Evolutionary conservation across 2,797 vertebrate genomes (phyloP).

Genomic region (Erithacus rubecula): DNA sequence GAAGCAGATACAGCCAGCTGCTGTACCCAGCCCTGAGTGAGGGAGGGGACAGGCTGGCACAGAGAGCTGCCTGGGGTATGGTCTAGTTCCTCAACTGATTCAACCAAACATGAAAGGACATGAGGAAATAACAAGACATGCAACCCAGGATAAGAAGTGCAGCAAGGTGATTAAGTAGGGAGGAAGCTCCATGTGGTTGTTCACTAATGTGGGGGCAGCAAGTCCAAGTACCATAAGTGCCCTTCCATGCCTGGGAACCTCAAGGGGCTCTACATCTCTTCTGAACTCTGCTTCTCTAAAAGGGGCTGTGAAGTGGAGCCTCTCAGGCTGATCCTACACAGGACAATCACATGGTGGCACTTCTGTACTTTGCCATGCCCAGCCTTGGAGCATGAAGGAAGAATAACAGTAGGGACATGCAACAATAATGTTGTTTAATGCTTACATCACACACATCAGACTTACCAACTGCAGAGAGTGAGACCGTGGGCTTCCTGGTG

Average conservation of each 20-base stretch:
- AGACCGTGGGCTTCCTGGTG: slow-evolving; percentile 90
- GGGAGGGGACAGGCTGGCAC: background rate
- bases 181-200: background rate
- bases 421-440: background rate
- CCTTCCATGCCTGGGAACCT: background rate
- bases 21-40: background rate
- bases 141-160: background rate
- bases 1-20: background rate
- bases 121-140: background rate
- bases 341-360: background rate
- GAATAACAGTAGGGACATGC: background rate
- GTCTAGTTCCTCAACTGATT: background rate
- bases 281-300: background rate
- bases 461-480: slow-evolving; percentile 94
- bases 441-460: background rate
- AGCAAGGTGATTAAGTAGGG: background rate
- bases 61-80: background rate
- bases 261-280: background rate
- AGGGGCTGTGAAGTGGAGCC: background rate
- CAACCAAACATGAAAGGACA: background rate
- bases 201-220: background rate
- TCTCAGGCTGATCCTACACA: background rate
- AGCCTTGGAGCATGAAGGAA: background rate
- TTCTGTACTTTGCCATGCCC: background rate
- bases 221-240: background rate